Evolutionary conservation across 2,888 invertebrate species (phyloP).

Genomic region (Drosophila mayaguana): DNA sequence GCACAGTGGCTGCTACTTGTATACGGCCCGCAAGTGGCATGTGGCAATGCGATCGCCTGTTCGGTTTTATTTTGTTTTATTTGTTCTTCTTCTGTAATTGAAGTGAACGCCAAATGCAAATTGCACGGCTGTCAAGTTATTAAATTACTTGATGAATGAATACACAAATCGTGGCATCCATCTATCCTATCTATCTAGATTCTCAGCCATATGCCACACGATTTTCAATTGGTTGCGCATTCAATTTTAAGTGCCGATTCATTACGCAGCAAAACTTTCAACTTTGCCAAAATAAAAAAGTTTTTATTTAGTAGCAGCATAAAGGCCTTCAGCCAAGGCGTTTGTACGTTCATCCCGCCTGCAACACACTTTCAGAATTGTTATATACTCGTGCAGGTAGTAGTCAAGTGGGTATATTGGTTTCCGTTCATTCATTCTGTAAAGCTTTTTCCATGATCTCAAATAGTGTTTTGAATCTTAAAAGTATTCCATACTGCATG

Average conservation of each 20-base stretch:
- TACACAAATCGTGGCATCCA: conserved; percentile 36
- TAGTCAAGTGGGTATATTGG: not conserved
- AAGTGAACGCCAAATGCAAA: conserved; percentile 53
- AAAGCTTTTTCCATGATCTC: not conserved
- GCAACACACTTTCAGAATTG: conserved; percentile 65
- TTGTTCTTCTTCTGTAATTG: conserved; percentile 19
- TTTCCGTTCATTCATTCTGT: no score
- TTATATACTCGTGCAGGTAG: not conserved
- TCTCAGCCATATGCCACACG: conserved; percentile 30
- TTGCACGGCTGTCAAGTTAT: conserved; percentile 38
- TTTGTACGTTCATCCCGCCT: conserved; percentile 19
- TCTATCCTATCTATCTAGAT: conserved; percentile 8
- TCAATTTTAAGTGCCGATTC: conserved; percentile 33
- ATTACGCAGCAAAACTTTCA: conserved; percentile 39
- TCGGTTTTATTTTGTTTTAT: conserved; percentile 35
- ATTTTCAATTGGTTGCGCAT: conserved; percentile 42
- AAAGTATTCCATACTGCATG: not conserved
- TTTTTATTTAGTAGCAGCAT: conserved; percentile 30
- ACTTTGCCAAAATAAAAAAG: conserved; percentile 27
- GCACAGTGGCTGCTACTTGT: conserved; percentile 56
- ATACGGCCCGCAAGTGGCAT: conserved; percentile 46
- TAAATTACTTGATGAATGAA: conserved; percentile 54
- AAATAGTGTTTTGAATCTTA: no score
- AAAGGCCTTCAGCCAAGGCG: conserved; percentile 29
- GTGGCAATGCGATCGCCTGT: conserved; percentile 17